phyloP scores from a whole-genome alignment of 1,140 invertebrate species.

The Pomacea maculata region DNA sequence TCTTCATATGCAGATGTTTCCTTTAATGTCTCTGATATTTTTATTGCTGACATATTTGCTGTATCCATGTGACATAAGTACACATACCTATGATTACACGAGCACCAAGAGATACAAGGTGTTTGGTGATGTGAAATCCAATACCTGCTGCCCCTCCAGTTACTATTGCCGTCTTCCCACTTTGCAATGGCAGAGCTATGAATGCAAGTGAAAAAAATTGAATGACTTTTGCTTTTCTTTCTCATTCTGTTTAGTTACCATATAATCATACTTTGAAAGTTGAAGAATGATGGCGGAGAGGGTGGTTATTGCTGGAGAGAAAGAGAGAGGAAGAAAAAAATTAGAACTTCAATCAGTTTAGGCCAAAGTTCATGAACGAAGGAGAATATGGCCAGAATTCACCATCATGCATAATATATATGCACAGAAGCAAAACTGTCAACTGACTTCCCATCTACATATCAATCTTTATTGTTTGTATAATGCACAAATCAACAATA shows the following conservation, averaged over 20 bases:
- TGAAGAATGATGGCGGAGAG: not conserved
- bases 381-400: no score
- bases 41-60: not conserved
- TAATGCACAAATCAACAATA: no score
- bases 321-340: not conserved
- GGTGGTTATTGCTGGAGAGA: not conserved
- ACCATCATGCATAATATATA: no score
- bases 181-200: constrained; percentile 36
- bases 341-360: not conserved
- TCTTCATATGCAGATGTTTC: not conserved
- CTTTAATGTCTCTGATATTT: not conserved
- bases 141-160: constrained; percentile 90
- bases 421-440: no score
- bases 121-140: constrained; percentile 81
- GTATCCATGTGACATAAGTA: no score
- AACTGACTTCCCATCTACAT: no score
- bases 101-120: constrained; percentile 81
- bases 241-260: not conserved
- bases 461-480: no score
- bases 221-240: not conserved
- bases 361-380: not conserved
- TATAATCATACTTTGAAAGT: not conserved
- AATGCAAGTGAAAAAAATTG: constrained; percentile 8
- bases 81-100: constrained; percentile 83
- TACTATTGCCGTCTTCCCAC: constrained; percentile 80